Evolutionary conservation across 2,797 vertebrate species (phyloP).

Genomic region (Setipinna tenuifilis): DNA sequence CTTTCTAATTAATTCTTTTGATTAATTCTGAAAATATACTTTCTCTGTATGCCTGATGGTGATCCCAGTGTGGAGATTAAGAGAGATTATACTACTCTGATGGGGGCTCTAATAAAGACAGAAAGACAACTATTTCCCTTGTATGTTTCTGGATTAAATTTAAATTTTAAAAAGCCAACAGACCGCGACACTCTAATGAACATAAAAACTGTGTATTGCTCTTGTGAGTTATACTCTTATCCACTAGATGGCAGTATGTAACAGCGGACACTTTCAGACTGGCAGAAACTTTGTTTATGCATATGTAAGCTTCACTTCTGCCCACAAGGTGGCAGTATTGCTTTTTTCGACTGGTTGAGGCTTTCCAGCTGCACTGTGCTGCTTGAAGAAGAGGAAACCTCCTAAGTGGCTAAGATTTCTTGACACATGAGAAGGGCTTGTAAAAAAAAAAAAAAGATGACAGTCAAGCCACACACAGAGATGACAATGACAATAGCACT

Average conservation of each 20-base stretch:
- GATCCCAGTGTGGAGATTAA: too few relatives aligned
- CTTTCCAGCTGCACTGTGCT: background rate
- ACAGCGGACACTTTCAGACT: background rate
- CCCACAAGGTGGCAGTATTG: constrained; percentile 3
- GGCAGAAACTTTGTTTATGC: background rate
- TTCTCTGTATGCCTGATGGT: too few relatives aligned
- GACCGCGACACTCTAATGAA: too few relatives aligned
- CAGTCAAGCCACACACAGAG: constrained; percentile 20
- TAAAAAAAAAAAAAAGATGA: constrained; percentile 10
- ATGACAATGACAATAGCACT: constrained; percentile 21
- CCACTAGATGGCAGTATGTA: background rate
- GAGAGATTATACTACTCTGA: too few relatives aligned
- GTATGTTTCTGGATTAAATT: too few relatives aligned
- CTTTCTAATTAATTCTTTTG: too few relatives aligned
- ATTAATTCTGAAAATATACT: too few relatives aligned
- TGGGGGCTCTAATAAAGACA: too few relatives aligned
- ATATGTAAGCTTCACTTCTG: background rate
- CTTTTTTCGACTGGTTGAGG: background rate
- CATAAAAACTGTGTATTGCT: too few relatives aligned
- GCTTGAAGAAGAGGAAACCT: background rate
- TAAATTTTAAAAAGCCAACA: too few relatives aligned
- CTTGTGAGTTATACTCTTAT: background rate
- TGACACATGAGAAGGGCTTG: constrained; percentile 19
- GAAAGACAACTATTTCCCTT: too few relatives aligned
- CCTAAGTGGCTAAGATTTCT: constrained; percentile 23